A percentile compares a stretch with the other conserved stretches of the same genome.
phyloP scores from a whole-genome alignment of 2,797 vertebrate genomes.

The Synaphobranchus kaupii region DNA sequence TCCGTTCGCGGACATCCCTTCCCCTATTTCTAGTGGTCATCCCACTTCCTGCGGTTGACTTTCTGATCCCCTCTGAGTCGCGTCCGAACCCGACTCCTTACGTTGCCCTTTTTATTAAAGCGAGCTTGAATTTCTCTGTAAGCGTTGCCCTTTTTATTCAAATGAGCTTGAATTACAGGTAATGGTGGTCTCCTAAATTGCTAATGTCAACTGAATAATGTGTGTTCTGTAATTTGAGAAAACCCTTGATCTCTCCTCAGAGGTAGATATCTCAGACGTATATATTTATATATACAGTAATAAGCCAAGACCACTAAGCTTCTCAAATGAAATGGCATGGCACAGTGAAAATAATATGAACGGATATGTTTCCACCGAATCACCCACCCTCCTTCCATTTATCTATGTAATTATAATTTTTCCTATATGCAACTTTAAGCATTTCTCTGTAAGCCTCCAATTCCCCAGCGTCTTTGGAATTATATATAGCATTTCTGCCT shows the following conservation, averaged over 20 bases:
- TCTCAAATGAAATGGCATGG: background rate
- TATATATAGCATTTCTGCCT: constrained; percentile 8
- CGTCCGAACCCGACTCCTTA: too few relatives aligned
- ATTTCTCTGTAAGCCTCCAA: background rate
- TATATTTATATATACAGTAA: background rate
- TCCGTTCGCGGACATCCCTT: too few relatives aligned
- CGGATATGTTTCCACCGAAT: background rate
- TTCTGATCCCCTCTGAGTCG: too few relatives aligned
- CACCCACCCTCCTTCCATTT: background rate
- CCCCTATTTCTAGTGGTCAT: too few relatives aligned
- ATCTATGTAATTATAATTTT: background rate
- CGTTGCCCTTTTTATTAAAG: too few relatives aligned
- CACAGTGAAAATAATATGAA: background rate
- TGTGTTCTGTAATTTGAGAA: background rate
- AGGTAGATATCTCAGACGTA: background rate
- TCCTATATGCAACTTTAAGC: background rate
- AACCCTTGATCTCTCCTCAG: background rate
- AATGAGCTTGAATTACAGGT: background rate
- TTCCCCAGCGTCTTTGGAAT: background rate
- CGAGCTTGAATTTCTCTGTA: too few relatives aligned
- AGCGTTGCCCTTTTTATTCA: background rate
- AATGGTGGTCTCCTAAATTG: background rate
- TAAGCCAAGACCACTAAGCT: background rate
- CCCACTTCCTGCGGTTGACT: too few relatives aligned
- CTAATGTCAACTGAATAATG: background rate